Evolutionary conservation across 2,888 invertebrate genomes (phyloP), one percentile per base, ranked within the genome.

Genomic region (Sphaerolaimus hirsutus): DNA sequence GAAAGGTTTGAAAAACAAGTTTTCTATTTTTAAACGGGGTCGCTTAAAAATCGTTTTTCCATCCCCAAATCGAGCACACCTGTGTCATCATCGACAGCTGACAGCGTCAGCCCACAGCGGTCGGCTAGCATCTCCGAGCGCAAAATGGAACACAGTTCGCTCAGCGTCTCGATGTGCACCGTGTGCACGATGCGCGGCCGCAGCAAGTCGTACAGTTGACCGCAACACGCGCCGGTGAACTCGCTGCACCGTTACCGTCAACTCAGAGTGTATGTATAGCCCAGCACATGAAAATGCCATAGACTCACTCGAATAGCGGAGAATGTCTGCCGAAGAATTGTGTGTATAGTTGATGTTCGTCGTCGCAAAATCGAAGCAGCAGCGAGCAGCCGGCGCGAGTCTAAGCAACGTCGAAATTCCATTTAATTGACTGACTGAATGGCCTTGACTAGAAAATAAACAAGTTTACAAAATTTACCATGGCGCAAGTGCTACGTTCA

Each of bases 161-260:
- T 83, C 24, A 97, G 70, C 0, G 93, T 91, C 71, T 97, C 97
- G 61, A 97, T 70, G 65, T 97, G 93, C 63, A 87, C 86, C 50
- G 93, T 82, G 65, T 87, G 83, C 51, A 97, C 87, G 47, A 97
- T 78, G 56, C 82, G 76, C 1, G 97, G 93, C 1, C 93, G 72
- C 52, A 97, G 69, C 4, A 77, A 76, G 63, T 97, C 93, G 63
- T 97, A 97, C n/a, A 60, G 51, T 1, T 56, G 44, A 19, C 56
- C 47, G 38, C 55, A 58, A 7, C 32, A 25, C n/a, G 41, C 24
- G 22, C 29, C 42, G 22, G 29, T 45, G 35, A 35, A 45, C 2
- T 29, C 29, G 3, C 41, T 45, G 38, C 21, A 44, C 41, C 24
- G 22, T 36, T 21, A 22, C 47, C 26, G 44, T 41, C 14, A 38